phyloP scores from a whole-genome alignment of 1,140 invertebrate genomes.

The Bilobella aurantiaca region DNA sequence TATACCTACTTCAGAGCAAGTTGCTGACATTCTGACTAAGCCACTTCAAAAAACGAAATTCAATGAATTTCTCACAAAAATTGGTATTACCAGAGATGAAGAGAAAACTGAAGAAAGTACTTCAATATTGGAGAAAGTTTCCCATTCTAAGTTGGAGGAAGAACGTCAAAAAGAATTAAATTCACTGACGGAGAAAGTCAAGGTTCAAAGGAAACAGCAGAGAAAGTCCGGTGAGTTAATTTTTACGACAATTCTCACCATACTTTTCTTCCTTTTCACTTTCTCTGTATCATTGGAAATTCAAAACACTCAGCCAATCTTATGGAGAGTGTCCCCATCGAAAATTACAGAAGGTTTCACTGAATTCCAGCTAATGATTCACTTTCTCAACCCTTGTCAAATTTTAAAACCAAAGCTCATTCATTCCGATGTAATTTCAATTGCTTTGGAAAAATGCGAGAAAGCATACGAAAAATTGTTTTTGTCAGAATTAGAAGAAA shows the following conservation, averaged over 20 bases:
- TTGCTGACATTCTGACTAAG: slow-evolving; percentile 37
- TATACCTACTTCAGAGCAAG: slow-evolving; percentile 33
- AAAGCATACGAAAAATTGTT: slow-evolving; percentile 14
- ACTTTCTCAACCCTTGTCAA: slow-evolving; percentile 15
- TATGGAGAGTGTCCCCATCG: slow-evolving; percentile 3
- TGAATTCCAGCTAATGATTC: slow-evolving; percentile 5
- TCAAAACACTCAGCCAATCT: slow-evolving; percentile 14
- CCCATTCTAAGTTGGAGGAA: too few relatives aligned
- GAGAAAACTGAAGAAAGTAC: too few relatives aligned
- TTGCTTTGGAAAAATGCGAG: background rate
- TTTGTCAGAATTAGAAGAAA: slow-evolving; percentile 1
- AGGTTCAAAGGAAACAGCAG: too few relatives aligned
- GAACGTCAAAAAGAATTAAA: too few relatives aligned
- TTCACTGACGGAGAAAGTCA: too few relatives aligned
- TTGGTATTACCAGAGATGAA: background rate
- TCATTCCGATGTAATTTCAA: background rate
- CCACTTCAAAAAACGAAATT: slow-evolving; percentile 16
- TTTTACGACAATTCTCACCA: too few relatives aligned
- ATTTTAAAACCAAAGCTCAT: background rate
- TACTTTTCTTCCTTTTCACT: too few relatives aligned
- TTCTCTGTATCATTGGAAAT: too few relatives aligned
- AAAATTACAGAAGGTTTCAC: slow-evolving; percentile 12
- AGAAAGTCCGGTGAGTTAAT: too few relatives aligned
- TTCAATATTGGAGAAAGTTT: too few relatives aligned
- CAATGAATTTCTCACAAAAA: slow-evolving; percentile 9